Base-by-base conservation (phyloP, 2,113 vertebrate genomes). In the Carassius auratus region DNA sequence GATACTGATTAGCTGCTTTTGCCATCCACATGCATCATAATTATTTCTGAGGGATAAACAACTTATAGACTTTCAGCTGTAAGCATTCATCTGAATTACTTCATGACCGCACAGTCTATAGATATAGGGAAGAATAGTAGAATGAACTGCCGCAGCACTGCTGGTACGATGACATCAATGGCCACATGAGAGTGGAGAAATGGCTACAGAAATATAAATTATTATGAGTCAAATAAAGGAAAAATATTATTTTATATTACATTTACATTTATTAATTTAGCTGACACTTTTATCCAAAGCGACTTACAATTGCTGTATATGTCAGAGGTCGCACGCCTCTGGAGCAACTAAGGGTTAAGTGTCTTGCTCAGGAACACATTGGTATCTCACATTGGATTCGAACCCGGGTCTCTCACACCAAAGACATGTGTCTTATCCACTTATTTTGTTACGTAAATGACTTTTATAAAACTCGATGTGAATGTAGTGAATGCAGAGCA, bases 1-100 rank as follows among this genome's bases (percentile, higher is more conserved):
- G 90, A 93, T 71, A 90, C 90, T 93, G 88, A 88, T 89, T 85
- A 61, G 74, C 19, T 61, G 74, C 38, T 83, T 80, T 10, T 26
- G 48, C 68, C 77, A 76, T 33, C 68, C 17, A 6, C 64, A 48
- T 42, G 50, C 19, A 36, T 33, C 36, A 9, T 78, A 55, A 82
- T 77, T 86, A 81, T 85, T 85, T 85, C 38, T 79, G 26, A 38
- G 14, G 36, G 15, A 42, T 6, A 42, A 75, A n/a, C 7, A 64
- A 5, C 8, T 33, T n/a, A 75, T 26, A n/a, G 23, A 23, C 75
- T 66, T 81, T 75, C 8, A 30, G 26, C 26, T 8, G 7, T 64
- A 36, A 76, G 73, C 73, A 33, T 64, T 62, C 3, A 4, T 48
- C 64, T 5, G 1, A 79, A 15, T 45, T 7, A 19, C 33, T 42